These are phyloP conservation scores for Lineus longissimus DNA, from an alignment of 1,140 invertebrate genomes.

Conservation along the genomic window DNA sequence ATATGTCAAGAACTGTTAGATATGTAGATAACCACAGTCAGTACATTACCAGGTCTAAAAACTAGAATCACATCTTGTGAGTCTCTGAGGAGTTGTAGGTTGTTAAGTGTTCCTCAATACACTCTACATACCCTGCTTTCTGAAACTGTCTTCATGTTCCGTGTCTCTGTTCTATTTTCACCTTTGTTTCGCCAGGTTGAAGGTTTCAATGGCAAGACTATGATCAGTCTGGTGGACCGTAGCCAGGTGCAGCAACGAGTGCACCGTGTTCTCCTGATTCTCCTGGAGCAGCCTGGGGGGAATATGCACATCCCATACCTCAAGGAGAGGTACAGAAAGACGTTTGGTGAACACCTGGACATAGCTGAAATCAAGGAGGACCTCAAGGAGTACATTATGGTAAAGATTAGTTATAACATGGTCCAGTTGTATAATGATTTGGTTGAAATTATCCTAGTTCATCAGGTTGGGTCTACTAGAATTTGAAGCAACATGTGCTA, in stretches of 20 bases:
- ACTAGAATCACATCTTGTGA: too few species aligned
- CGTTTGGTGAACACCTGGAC: constrained; percentile 55
- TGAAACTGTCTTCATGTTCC: too few species aligned
- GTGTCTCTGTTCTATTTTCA: too few species aligned
- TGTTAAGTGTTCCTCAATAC: too few species aligned
- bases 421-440: neutral
- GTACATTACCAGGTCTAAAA: neutral
- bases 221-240: constrained; percentile 31
- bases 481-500: too few species aligned
- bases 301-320: constrained; percentile 57
- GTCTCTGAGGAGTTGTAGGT: too few species aligned
- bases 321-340: constrained; percentile 52
- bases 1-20: neutral
- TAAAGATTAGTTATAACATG: constrained; percentile 27
- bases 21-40: too few species aligned
- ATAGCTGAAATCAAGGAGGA: constrained; percentile 56
- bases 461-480: too few species aligned
- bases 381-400: constrained; percentile 56
- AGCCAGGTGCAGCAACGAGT: constrained; percentile 47
- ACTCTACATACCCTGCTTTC: too few species aligned
- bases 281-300: constrained; percentile 59
- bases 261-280: constrained; percentile 57
- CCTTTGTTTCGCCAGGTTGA: constrained; percentile 34
- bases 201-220: constrained; percentile 51
- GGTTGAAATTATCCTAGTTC: too few species aligned